Evolutionary conservation across 2,797 vertebrate species (phyloP).

Genomic region (Cuculus canorus): DNA sequence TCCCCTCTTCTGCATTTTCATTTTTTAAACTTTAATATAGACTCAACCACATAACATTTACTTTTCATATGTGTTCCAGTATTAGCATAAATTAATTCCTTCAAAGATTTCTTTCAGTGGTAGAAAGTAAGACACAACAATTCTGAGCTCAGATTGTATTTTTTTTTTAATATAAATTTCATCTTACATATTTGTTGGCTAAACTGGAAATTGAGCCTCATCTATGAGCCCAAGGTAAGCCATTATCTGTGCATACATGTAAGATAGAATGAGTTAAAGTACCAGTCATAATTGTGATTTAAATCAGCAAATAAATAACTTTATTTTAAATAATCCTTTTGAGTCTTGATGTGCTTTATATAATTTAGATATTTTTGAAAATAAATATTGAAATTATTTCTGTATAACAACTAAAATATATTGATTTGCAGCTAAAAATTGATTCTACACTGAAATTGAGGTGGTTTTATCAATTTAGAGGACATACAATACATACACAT

Average conservation of each 20-base stretch:
- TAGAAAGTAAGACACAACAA: neutral
- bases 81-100: constrained; percentile 23
- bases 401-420: neutral
- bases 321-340: neutral
- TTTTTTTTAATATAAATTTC: neutral
- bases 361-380: neutral
- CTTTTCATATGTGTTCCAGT: constrained; percentile 31
- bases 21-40: neutral
- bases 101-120: constrained; percentile 12
- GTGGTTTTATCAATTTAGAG: neutral
- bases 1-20: neutral
- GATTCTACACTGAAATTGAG: neutral
- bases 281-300: neutral
- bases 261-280: neutral
- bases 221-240: neutral
- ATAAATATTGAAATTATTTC: neutral
- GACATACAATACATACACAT: neutral
- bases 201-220: neutral
- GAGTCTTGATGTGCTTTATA: neutral
- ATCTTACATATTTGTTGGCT: neutral
- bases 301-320: neutral
- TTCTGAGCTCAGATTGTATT: neutral
- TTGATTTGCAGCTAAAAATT: neutral
- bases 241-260: neutral
- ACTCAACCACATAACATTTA: neutral